Evolutionary conservation across 2,888 invertebrate genomes (phyloP).

Genomic region (Ennomos erosarius): DNA sequence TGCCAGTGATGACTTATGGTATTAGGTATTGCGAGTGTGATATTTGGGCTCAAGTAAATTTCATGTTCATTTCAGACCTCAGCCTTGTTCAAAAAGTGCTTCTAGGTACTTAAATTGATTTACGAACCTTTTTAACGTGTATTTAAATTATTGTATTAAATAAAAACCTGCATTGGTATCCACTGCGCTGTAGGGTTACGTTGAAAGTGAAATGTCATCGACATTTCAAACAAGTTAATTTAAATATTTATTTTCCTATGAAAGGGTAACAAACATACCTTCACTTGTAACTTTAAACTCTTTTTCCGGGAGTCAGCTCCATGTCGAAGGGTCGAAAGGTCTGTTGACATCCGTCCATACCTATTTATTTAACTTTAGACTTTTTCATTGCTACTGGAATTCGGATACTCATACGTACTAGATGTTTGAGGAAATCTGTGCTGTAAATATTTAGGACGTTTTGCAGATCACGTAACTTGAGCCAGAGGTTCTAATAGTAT

Average conservation of each 20-base stretch:
- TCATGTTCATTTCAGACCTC: too few relatives aligned
- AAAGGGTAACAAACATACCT: slow-evolving; percentile 64
- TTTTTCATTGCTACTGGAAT: slow-evolving; percentile 64
- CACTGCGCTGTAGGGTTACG: slow-evolving; percentile 9
- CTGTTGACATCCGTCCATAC: slow-evolving; percentile 78
- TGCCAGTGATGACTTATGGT: too few relatives aligned
- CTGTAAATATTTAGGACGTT: background rate
- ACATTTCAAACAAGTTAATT: slow-evolving; percentile 45
- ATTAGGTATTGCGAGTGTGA: too few relatives aligned
- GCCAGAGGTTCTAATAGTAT: background rate
- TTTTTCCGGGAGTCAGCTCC: slow-evolving; percentile 64
- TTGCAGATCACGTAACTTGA: background rate
- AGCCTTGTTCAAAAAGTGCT: background rate
- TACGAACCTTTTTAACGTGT: too few relatives aligned
- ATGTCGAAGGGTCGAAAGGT: slow-evolving; percentile 68
- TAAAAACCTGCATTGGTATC: background rate
- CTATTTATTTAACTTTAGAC: slow-evolving; percentile 57
- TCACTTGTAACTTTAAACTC: slow-evolving; percentile 65
- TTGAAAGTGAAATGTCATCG: slow-evolving; percentile 56
- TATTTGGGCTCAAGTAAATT: too few relatives aligned
- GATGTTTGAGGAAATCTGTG: slow-evolving; percentile 18
- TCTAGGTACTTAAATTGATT: background rate
- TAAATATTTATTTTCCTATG: slow-evolving; percentile 65
- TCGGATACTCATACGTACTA: slow-evolving; percentile 15
- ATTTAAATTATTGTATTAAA: too few relatives aligned